Conservation (phyloP, 2,113 vertebrate genomes). For the Melanerpes formicivorus region DNA sequence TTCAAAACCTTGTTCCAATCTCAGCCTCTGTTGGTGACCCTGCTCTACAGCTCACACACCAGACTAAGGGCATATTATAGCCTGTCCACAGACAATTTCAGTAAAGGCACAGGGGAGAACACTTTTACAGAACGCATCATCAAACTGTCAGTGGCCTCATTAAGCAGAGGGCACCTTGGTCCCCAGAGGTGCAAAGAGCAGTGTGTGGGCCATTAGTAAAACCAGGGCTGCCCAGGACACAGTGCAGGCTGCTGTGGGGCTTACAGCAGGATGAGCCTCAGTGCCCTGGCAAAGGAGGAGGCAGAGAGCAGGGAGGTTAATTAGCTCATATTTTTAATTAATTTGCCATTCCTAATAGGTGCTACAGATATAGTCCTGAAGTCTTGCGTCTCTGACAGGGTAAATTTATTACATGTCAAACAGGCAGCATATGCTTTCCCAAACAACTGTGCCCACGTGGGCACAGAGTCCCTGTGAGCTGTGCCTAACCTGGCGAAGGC, state of each 20-base stretch:
- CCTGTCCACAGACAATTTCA: not conserved
- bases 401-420: not conserved
- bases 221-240: not conserved
- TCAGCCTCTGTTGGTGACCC: not conserved
- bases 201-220: not conserved
- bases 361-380: not conserved
- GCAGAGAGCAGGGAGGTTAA: not conserved
- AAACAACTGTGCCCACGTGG: not conserved
- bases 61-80: not conserved
- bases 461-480: not conserved
- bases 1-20: not conserved
- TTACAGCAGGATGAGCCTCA: not conserved
- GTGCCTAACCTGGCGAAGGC: not conserved
- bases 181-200: not conserved
- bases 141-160: not conserved
- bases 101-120: not conserved
- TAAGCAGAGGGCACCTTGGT: not conserved
- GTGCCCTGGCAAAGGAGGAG: not conserved
- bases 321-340: conserved; percentile 18
- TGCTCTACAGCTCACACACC: not conserved
- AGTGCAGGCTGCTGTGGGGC: not conserved
- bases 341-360: not conserved
- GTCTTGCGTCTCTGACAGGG: not conserved
- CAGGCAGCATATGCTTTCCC: not conserved
- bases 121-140: not conserved